phyloP scores from a whole-genome alignment of 2,797 vertebrate genomes.

The Sebastes reedi region DNA sequence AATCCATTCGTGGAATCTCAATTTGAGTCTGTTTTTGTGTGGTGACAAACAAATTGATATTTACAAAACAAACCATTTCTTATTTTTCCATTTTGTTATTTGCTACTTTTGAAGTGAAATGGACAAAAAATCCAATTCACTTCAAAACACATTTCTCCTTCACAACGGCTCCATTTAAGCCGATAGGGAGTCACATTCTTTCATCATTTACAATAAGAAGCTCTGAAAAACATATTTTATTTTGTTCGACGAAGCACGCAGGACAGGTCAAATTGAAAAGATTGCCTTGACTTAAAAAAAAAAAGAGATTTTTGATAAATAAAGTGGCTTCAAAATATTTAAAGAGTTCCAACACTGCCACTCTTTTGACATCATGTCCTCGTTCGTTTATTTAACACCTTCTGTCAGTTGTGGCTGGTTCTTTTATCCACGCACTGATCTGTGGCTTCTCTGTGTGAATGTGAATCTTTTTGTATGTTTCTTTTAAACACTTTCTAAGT shows the following conservation, averaged over 20 bases:
- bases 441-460: constrained; percentile 10
- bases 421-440: constrained; percentile 26
- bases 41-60: constrained; percentile 17
- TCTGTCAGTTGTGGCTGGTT: constrained; percentile 19
- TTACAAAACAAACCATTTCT: constrained; percentile 14
- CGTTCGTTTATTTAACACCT: constrained; percentile 42
- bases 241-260: constrained; percentile 7
- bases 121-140: neutral
- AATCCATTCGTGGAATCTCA: neutral
- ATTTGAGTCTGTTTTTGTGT: neutral
- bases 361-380: constrained; percentile 36
- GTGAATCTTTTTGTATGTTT: constrained; percentile 29
- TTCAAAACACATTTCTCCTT: neutral
- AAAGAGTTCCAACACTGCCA: constrained; percentile 14
- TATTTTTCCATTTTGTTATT: constrained; percentile 18
- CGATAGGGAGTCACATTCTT: constrained; percentile 15
- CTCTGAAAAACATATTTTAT: constrained; percentile 5
- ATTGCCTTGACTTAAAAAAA: constrained; percentile 26
- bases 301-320: constrained; percentile 3
- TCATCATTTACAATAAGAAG: constrained; percentile 5
- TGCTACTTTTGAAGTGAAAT: neutral
- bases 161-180: constrained; percentile 2
- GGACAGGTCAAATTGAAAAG: constrained; percentile 23
- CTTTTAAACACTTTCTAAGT: constrained; percentile 30
- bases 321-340: constrained; percentile 16